A percentile compares a stretch with the other conserved stretches of the same genome.
Conservation (phyloP, 1,140 invertebrate species). For the Coenobita brevimanus region DNA sequence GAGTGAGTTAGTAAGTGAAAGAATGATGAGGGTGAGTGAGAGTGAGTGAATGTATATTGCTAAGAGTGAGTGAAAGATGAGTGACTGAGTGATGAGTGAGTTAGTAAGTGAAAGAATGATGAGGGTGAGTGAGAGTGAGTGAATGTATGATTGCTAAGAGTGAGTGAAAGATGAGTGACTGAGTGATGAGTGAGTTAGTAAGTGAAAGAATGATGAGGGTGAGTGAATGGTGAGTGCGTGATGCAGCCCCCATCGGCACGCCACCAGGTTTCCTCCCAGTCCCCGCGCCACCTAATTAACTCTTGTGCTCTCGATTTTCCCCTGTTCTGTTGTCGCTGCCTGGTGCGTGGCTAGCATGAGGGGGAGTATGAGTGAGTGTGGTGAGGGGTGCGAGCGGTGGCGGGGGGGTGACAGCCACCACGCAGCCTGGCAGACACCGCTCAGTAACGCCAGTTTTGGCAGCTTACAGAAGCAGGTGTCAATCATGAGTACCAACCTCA, state of each 20-base stretch:
- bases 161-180: no score
- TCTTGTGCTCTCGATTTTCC: not conserved
- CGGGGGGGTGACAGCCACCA: constrained; percentile 9
- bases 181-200: no score
- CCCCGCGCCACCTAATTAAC: not conserved
- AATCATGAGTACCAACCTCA: constrained; percentile 96
- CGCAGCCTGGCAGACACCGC: constrained; percentile 9
- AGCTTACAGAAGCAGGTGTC: constrained; percentile 96
- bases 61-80: no score
- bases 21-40: no score
- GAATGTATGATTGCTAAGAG: no score
- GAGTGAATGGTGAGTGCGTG: no score
- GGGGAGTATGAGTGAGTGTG: constrained; percentile 62
- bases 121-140: no score
- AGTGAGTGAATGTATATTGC: no score
- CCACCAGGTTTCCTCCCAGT: not conserved
- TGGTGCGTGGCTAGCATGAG: constrained; percentile 16
- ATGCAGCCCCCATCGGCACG: not conserved
- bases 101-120: no score
- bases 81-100: no score
- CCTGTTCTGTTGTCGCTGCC: not conserved
- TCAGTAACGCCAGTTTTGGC: constrained; percentile 70
- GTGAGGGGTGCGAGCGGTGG: constrained; percentile 53
- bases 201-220: no score
- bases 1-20: no score